A percentile compares a stretch with the other conserved stretches of the same genome.
These are phyloP conservation scores for Ischnus inquisitorius DNA, from an alignment of 2,888 invertebrate species.

Conservation along the genomic window DNA sequence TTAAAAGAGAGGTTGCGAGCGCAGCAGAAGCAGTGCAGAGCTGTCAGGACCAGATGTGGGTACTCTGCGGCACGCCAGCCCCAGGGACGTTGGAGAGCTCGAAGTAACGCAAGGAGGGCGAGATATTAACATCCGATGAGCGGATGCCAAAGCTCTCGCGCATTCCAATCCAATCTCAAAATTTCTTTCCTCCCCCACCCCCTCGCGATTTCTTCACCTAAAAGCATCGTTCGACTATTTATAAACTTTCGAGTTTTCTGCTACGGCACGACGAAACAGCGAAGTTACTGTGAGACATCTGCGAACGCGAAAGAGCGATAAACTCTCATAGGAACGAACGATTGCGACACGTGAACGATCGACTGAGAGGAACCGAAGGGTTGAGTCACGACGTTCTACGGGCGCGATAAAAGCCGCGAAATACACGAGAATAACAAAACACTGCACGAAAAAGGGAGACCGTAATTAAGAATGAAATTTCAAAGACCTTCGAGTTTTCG, in stretches of 20 bases:
- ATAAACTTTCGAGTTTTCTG: slow-evolving; percentile 41
- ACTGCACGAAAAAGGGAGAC: not conserved
- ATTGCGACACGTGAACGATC: slow-evolving; percentile 2
- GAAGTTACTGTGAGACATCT: slow-evolving; percentile 6
- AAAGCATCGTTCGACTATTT: slow-evolving; percentile 57
- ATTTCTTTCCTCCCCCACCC: not conserved
- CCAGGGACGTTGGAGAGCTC: slow-evolving; percentile 4
- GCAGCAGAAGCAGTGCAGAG: slow-evolving; percentile 6
- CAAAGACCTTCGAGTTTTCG: not conserved
- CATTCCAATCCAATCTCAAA: slow-evolving; percentile 35
- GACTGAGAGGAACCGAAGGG: not conserved
- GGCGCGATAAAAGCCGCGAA: not conserved
- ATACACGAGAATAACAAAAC: not conserved
- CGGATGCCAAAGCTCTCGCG: slow-evolving; percentile 4
- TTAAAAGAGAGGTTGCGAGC: not conserved
- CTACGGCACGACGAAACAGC: slow-evolving; percentile 27
- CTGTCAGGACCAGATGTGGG: slow-evolving; percentile 21
- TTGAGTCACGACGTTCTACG: not conserved
- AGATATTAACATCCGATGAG: slow-evolving; percentile 29
- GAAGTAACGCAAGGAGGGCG: slow-evolving; percentile 20
- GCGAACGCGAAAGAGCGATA: slow-evolving; percentile 11
- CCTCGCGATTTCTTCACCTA: slow-evolving; percentile 46
- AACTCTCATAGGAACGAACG: not conserved
- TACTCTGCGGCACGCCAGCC: slow-evolving; percentile 3
- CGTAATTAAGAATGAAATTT: not conserved